Conservation (phyloP, 2,797 vertebrate species). For the Hoplostethus atlanticus region DNA sequence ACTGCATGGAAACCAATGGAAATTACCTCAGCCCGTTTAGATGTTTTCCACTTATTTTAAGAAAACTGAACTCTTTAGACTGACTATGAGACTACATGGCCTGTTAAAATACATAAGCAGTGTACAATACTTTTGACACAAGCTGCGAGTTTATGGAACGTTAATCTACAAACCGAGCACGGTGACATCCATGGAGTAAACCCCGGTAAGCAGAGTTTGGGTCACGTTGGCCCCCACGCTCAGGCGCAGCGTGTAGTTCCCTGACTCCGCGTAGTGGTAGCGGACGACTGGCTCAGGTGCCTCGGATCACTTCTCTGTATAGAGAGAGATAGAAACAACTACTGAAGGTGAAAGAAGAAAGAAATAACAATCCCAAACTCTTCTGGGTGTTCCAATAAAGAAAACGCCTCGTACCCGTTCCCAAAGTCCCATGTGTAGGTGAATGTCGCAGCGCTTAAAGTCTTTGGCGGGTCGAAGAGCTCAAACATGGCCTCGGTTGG, state of each 20-base stretch:
- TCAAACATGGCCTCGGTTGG: constrained; percentile 87
- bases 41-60: not conserved
- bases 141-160: too few species aligned
- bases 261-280: constrained; percentile 81
- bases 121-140: too few species aligned
- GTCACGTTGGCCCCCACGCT: constrained; percentile 80
- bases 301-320: constrained; percentile 85
- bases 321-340: not conserved
- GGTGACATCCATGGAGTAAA: constrained; percentile 83
- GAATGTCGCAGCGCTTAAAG: constrained; percentile 83
- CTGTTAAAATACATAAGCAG: too few species aligned
- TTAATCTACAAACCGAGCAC: constrained; percentile 81
- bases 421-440: constrained; percentile 91
- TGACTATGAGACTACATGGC: not conserved
- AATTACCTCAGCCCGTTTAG: not conserved
- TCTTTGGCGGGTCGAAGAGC: constrained; percentile 85
- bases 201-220: constrained; percentile 75
- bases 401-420: constrained; percentile 83
- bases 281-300: constrained; percentile 83
- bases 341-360: not conserved
- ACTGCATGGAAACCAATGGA: not conserved
- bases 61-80: not conserved
- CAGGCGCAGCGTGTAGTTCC: constrained; percentile 85
- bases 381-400: not conserved
- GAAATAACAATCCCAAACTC: not conserved